A percentile compares a stretch with the other conserved stretches of the same genome.
Conservation (phyloP, 2,113 vertebrate genomes). For the Lepisosteus oculatus region DNA sequence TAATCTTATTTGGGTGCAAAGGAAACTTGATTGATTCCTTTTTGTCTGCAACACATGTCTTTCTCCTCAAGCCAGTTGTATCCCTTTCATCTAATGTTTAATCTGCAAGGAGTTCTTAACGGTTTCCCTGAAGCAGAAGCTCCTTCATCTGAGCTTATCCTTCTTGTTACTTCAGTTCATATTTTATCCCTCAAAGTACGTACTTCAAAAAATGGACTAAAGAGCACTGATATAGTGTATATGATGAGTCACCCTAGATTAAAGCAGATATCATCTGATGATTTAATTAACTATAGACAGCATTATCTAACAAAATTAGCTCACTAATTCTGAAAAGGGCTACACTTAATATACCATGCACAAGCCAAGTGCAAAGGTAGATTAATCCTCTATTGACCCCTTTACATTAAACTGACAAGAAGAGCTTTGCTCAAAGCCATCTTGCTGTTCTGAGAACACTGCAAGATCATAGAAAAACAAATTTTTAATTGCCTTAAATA, state of each 20-base stretch:
- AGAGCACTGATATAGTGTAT: neutral
- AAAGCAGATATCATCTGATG: neutral
- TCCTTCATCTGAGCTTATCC: conserved; percentile 20
- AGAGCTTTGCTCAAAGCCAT: no score
- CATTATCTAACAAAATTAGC: neutral
- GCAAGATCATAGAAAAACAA: no score
- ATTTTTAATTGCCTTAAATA: no score
- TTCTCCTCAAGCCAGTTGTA: conserved; percentile 53
- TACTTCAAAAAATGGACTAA: neutral
- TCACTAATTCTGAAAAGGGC: neutral
- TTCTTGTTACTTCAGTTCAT: neutral
- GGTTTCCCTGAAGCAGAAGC: conserved; percentile 34
- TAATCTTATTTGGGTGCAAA: conserved; percentile 73
- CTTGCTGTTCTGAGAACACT: no score
- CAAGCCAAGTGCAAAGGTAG: neutral
- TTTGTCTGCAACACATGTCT: conserved; percentile 72
- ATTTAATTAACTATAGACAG: neutral
- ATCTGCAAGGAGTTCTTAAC: conserved; percentile 53
- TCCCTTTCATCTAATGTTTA: conserved; percentile 65
- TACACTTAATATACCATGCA: neutral
- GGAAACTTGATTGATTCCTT: conserved; percentile 63
- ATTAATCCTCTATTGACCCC: no score
- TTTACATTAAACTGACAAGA: no score
- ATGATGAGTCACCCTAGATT: neutral
- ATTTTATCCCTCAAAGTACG: conserved; percentile 2